Evolutionary conservation across 2,113 vertebrate genomes (phyloP).

Genomic region (Epinephelus moara): DNA sequence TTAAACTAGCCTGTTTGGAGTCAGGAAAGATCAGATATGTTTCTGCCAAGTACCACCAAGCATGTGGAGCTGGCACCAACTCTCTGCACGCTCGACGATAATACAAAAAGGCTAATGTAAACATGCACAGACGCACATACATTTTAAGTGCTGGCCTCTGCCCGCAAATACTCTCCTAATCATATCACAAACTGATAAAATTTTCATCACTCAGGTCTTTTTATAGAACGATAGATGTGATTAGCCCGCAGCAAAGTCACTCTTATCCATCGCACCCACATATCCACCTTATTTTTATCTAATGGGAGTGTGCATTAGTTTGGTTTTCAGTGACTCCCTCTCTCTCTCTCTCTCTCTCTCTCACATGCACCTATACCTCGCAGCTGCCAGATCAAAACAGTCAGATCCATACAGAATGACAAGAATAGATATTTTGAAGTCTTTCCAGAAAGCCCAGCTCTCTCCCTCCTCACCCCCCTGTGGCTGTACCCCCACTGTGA

Average conservation of each 20-base stretch:
- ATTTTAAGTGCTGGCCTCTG: not conserved
- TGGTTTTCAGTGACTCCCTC: slow-evolving; percentile 39
- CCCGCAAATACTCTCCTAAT: slow-evolving; percentile 29
- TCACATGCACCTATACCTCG: slow-evolving; percentile 36
- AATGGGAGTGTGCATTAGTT: slow-evolving; percentile 35
- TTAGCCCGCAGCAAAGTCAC: slow-evolving; percentile 56
- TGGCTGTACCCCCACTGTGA: slow-evolving; percentile 64
- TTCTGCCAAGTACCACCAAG: slow-evolving; percentile 5
- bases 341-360: not conserved
- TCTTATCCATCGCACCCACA: slow-evolving; percentile 37
- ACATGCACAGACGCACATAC: slow-evolving; percentile 8
- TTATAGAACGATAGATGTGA: slow-evolving; percentile 53
- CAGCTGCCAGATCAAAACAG: slow-evolving; percentile 77
- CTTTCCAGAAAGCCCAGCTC: slow-evolving; percentile 64
- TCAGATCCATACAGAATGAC: slow-evolving; percentile 72
- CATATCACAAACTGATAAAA: slow-evolving; percentile 16
- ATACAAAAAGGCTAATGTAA: slow-evolving; percentile 34
- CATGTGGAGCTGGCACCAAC: not conserved
- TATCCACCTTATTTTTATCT: slow-evolving; percentile 52
- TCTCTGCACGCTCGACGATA: not conserved
- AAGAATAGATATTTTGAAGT: slow-evolving; percentile 77
- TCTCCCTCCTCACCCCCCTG: slow-evolving; percentile 31
- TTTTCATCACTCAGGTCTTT: slow-evolving; percentile 35
- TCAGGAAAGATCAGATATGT: slow-evolving; percentile 43
- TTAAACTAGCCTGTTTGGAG: slow-evolving; percentile 49